These are phyloP conservation scores for Lethrus apterus DNA, from an alignment of 1,140 invertebrate genomes.

Conservation along the genomic window DNA sequence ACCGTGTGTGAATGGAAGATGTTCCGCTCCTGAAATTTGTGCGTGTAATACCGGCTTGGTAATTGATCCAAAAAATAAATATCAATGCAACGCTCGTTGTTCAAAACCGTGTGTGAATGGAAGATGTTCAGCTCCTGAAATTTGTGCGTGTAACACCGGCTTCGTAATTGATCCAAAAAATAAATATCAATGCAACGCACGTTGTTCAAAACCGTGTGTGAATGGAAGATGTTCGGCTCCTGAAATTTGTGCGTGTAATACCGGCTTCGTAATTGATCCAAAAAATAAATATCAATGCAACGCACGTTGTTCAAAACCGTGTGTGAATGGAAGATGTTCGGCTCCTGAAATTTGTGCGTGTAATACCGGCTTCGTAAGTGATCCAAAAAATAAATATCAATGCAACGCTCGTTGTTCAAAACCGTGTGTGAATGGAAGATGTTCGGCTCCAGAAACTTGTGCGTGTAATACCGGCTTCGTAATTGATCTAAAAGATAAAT, in stretches of 20 bases:
- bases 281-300: slow-evolving; percentile 14
- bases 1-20: slow-evolving; percentile 42
- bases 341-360: slow-evolving; percentile 42
- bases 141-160: slow-evolving; percentile 41
- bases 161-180: slow-evolving; percentile 25
- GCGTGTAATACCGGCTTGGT: slow-evolving; percentile 42
- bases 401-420: slow-evolving; percentile 43
- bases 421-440: slow-evolving; percentile 41
- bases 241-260: slow-evolving; percentile 26
- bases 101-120: slow-evolving; percentile 45
- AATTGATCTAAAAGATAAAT: slow-evolving; percentile 4
- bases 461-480: slow-evolving; percentile 42
- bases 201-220: slow-evolving; percentile 40
- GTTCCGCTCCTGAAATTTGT: slow-evolving; percentile 42
- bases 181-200: slow-evolving; percentile 23
- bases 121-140: slow-evolving; percentile 31
- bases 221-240: slow-evolving; percentile 46
- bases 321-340: slow-evolving; percentile 37
- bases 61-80: slow-evolving; percentile 12
- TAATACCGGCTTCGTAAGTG: slow-evolving; percentile 19
- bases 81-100: slow-evolving; percentile 47
- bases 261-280: slow-evolving; percentile 23
- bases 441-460: slow-evolving; percentile 42
- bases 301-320: slow-evolving; percentile 33
- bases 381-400: slow-evolving; percentile 26